Evolutionary conservation across 2,797 vertebrate species (phyloP), one percentile per base, ranked within the genome.

Genomic region (Cynopterus sphinx): DNA sequence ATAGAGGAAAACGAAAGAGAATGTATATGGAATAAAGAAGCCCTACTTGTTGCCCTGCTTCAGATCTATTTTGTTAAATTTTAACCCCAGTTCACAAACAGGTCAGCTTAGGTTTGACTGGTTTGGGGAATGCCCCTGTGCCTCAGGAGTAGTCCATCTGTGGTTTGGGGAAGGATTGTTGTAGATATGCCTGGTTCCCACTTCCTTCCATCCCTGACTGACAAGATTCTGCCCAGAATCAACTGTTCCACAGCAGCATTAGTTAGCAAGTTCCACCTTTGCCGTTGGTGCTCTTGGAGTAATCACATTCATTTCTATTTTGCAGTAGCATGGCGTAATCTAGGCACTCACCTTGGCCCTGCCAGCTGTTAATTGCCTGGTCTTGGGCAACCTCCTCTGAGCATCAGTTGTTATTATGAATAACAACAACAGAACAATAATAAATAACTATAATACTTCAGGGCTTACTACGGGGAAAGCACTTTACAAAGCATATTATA

Each of bases 381-480:
- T 5, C 65, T 68, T 55, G 74, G 22, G 7, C 31, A 85, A 53
- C 13, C 16, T 55, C 93, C 67, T 39, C 75, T 73, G 61, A 91
- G 15, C 7, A n/a, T 41, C 28, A 43, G 22, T 19, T 74, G 26
- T 88, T 68, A 68, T 85, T 87, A 87, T 73, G 65, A 78, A 36
- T 74, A 96, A 31, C 24, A 82, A 81, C 65, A 94, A 93, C 24
- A 82, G 89, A 78, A 26, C 31, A 77, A 78, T 33, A 74, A 73
- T 57, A 85, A 68, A 39, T 59, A 88, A 33, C 22, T 67, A 9
- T 21, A 90, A 28, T 36, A 63, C 17, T 33, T 84, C 43, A 84
- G 36, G 53, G 10, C 7, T 95, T 82, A 78, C 22, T 55, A 26
- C 36, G 28, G 39, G n/a, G 71, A 91, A 91, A 93, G 3, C 19